A percentile compares a stretch with the other conserved stretches of the same genome.
phyloP scores from a whole-genome alignment of 1,140 invertebrate genomes.

The Littorina saxatilis region DNA sequence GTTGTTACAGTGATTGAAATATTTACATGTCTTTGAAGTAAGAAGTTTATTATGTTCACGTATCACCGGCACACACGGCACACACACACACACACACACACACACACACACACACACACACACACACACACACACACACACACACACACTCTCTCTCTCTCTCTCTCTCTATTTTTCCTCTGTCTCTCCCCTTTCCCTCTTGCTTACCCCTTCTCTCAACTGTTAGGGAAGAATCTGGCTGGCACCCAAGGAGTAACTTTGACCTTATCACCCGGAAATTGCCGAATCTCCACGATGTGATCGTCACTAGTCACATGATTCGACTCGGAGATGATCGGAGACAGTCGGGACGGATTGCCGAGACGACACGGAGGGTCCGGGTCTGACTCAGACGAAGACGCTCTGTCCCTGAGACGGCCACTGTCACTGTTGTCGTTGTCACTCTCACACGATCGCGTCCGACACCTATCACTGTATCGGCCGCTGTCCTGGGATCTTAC shows the following conservation, averaged over 20 bases:
- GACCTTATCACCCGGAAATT: constrained; percentile 28
- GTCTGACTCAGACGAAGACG: background rate
- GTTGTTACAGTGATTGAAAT: no score
- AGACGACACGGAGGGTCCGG: background rate
- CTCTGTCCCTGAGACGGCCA: background rate
- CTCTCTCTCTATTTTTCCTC: background rate
- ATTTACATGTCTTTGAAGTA: no score
- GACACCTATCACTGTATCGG: background rate
- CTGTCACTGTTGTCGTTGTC: background rate
- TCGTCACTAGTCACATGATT: constrained; percentile 43
- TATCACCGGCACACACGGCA: no score
- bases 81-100: no score
- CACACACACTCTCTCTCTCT: background rate
- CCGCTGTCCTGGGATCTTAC: no score
- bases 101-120: no score
- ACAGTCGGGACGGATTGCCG: background rate
- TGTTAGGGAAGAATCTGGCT: background rate
- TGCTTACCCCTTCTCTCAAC: background rate
- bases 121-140: no score
- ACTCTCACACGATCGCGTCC: background rate
- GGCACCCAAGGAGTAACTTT: constrained; percentile 28
- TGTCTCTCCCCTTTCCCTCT: background rate
- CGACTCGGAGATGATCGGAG: background rate
- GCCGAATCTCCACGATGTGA: constrained; percentile 45
- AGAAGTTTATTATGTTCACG: no score